Conservation (phyloP, 1,140 invertebrate genomes). For the Himalopsyche phryganea region DNA sequence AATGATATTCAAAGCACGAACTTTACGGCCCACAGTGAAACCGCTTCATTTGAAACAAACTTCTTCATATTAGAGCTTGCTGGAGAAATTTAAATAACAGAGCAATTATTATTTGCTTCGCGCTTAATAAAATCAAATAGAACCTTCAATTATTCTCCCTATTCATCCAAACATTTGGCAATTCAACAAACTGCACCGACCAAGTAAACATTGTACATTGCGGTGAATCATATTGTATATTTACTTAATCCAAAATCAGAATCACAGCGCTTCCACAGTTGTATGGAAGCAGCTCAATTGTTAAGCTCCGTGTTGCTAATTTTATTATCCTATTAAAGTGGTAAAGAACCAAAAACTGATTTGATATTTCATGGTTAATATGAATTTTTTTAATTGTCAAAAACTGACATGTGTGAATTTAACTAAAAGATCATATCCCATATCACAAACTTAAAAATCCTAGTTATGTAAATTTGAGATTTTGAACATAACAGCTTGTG, state of each 20-base stretch:
- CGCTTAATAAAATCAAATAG: slow-evolving; percentile 3
- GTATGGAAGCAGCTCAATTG: too few species aligned
- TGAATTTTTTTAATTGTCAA: too few species aligned
- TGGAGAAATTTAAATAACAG: not conserved
- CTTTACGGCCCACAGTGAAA: not conserved
- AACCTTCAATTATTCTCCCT: not conserved
- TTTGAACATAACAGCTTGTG: too few species aligned
- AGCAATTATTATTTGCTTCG: slow-evolving; percentile 1
- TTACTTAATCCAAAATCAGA: not conserved
- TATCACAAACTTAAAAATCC: too few species aligned
- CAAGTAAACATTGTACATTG: slow-evolving; percentile 1
- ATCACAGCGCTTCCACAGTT: too few species aligned
- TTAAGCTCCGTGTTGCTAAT: too few species aligned
- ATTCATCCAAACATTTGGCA: not conserved
- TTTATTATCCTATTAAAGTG: too few species aligned
- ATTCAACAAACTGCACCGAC: not conserved
- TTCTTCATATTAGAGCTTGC: not conserved
- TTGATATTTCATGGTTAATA: too few species aligned
- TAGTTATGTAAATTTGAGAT: too few species aligned
- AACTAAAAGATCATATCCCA: too few species aligned
- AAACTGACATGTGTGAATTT: too few species aligned
- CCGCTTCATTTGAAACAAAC: not conserved
- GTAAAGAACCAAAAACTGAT: too few species aligned
- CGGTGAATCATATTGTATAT: slow-evolving; percentile 3
- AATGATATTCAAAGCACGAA: slow-evolving; percentile 2